Evolutionary conservation across 2,797 vertebrate species (phyloP), one percentile per base, ranked within the genome.

Genomic region (Sebastes nivosus): DNA sequence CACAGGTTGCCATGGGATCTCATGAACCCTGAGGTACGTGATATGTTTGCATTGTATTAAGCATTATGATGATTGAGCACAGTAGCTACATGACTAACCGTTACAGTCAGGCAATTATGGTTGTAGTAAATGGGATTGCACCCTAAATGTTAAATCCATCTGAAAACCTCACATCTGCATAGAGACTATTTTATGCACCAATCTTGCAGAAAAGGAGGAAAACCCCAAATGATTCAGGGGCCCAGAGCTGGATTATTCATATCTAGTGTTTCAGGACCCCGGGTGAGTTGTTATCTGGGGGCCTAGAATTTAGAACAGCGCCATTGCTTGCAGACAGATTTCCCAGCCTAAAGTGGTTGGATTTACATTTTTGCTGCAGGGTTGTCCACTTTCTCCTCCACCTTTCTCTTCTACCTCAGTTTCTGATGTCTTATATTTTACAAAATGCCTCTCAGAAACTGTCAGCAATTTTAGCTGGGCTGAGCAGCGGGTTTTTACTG

Each of bases 341-440:
- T 57, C 46, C 66, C 4, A 38, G 52, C 27, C 22, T n/a, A n/a
- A 78, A 76, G 67, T 76, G 59, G 59, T 75, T 67, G n/a, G 16
- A 81, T 85, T 82, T 58, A 13, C 52, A 73, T 84, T 80, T 68
- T 75, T 57, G 38, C 67, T 72, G 32, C 12, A 22, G 42, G 46
- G 61, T 57, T 77, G 36, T 71, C 60, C 38, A 73, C 70, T 72
- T 61, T 73, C 38, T 24, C 61, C 9, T 4, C 18, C 38, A 38
- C 14, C 36, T 73, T 54, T 32, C 5, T 50, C 7, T 30, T 57
- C 32, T 16, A 9, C 11, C 36, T 57, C 64, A 16, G 24, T 68
- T 54, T 5, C 16, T 50, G 14, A 72, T 77, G 66, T 72, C 22
- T 36, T 60, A 67, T 16, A 67, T 68, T 69, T 75, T 25, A 20